Evolutionary conservation across 2,888 invertebrate genomes (phyloP), one percentile per base, ranked within the genome.

Genomic region (Vanessa cardui): DNA sequence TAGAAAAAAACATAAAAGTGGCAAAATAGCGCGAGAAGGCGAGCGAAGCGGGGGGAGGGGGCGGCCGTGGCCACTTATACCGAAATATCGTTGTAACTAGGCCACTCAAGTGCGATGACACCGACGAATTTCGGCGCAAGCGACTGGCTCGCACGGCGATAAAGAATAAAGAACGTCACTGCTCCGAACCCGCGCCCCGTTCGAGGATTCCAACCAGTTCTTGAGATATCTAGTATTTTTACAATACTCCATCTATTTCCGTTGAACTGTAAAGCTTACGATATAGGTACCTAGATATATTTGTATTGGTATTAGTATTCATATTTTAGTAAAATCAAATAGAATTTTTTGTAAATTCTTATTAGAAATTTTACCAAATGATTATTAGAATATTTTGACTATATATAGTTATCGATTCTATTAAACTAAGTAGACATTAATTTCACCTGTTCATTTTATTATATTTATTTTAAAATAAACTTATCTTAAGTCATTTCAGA

Each of bases 41-140:
- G 50, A 69, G 66, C 62, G 68, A 63, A 39, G 67, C 61, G 72
- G 39, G 39, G 3, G 39, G 39, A 71, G 70, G 74, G 71, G 71
- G 72, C 65, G 62, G 66, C 69, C 71, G 76, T 73, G 76, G 75
- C 73, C 74, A 75, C 76, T 78, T 77, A 82, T 85, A 88, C 87
- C 85, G 84, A 87, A 88, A 87, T 87, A 87, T 87, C 84, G 79
- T 78, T 75, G 83, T 80, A 88, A 82, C 82, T 88, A 80, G 88
- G 88, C 82, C 80, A 87, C 83, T 82, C 73, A 79, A 82, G 89
- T 85, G 75, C 88, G 83, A 85, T 87, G 89, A 88, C 87, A 83
- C 84, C 83, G 79, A 74, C 77, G 76, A 80, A 76, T 82, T 83
- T 81, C 80, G 83, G 81, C 77, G 76, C 76, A 72, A 73, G 75